phyloP scores from a whole-genome alignment of 1,140 invertebrate genomes.

The Penaeus chinensis region DNA sequence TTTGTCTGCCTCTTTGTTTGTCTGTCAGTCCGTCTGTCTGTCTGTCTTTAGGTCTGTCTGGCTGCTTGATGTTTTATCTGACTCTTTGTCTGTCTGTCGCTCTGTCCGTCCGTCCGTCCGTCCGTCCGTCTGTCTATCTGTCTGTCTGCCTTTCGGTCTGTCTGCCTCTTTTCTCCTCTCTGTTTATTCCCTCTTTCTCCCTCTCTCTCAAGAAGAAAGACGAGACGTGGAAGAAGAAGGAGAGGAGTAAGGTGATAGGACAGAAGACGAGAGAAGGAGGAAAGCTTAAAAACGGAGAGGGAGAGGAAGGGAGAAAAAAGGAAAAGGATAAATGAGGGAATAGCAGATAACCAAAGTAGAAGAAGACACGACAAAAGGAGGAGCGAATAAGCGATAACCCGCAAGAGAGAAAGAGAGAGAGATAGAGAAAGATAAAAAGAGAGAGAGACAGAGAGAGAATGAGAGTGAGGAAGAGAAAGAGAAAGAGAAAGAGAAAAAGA shows the following conservation, averaged over 20 bases:
- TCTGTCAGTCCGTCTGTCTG: no score
- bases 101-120: no score
- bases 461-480: background rate
- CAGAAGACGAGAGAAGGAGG: no score
- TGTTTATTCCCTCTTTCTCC: background rate
- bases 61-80: no score
- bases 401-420: background rate
- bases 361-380: background rate
- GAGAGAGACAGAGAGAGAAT: no score
- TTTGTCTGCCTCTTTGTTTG: no score
- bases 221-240: background rate
- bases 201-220: slow-evolving; percentile 6
- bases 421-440: no score
- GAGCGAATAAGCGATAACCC: background rate
- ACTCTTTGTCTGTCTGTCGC: no score
- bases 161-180: background rate
- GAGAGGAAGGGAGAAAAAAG: background rate
- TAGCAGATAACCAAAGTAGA: background rate
- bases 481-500: background rate
- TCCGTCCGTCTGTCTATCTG: no score
- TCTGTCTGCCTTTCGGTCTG: background rate
- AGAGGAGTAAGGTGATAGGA: background rate
- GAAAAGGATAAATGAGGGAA: background rate
- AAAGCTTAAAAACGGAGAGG: no score
- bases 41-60: no score